These are phyloP conservation scores for Bubo scandiacus DNA, from an alignment of 2,113 vertebrate species.

Conservation along the genomic window DNA sequence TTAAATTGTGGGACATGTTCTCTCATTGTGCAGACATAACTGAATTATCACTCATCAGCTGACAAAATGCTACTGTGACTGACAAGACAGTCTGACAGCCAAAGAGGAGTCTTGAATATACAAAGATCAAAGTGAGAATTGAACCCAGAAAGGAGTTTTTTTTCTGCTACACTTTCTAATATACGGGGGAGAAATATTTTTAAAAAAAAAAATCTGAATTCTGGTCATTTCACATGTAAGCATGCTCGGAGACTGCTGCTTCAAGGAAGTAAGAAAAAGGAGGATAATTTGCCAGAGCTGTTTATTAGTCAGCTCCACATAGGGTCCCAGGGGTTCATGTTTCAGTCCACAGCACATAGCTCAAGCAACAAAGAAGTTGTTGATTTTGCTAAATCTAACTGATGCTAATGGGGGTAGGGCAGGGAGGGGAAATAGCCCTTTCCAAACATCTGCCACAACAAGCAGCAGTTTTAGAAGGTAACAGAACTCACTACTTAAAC, in stretches of 20 bases:
- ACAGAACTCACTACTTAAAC: background rate
- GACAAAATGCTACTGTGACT: background rate
- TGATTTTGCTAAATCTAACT: background rate
- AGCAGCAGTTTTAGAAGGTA: background rate
- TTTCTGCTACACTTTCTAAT: background rate
- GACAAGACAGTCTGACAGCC: background rate
- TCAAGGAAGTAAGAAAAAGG: background rate
- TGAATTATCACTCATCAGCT: conserved; percentile 12
- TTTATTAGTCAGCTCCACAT: background rate
- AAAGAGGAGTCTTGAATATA: background rate
- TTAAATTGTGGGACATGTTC: background rate
- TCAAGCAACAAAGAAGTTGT: background rate
- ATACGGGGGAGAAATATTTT: too few species aligned
- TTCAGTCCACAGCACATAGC: background rate
- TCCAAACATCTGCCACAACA: background rate
- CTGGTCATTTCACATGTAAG: background rate
- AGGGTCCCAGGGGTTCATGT: background rate
- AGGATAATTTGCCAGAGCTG: background rate
- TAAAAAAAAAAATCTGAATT: background rate
- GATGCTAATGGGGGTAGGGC: background rate
- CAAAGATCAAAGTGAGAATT: background rate
- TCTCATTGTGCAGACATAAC: background rate
- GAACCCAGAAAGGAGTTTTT: background rate
- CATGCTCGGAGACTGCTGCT: background rate
- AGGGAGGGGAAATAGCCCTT: background rate